Evolutionary conservation across 2,888 invertebrate species (phyloP).

Genomic region (Lasioglossum morio): DNA sequence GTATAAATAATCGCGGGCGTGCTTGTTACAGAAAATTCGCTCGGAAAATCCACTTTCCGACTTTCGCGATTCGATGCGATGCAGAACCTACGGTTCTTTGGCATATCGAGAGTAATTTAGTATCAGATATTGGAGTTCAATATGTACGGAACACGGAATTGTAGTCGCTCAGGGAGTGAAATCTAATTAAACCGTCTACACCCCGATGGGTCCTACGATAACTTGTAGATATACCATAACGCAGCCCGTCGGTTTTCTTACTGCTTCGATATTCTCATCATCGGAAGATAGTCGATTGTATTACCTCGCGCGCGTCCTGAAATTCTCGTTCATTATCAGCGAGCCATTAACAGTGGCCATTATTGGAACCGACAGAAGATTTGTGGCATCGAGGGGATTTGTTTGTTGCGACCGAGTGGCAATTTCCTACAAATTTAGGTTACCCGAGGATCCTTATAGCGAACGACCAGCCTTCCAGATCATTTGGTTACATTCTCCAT

Average conservation of each 20-base stretch:
- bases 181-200: constrained; percentile 66
- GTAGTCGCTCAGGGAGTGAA: constrained; percentile 47
- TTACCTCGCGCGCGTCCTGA: neutral
- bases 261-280: constrained; percentile 26
- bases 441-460: neutral
- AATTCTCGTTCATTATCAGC: neutral
- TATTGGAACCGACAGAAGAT: constrained; percentile 1
- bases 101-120: constrained; percentile 34
- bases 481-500: constrained; percentile 7
- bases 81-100: constrained; percentile 7
- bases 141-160: constrained; percentile 41
- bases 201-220: constrained; percentile 57
- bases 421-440: neutral
- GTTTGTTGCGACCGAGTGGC: neutral
- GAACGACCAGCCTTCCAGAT: neutral
- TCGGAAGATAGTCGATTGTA: constrained; percentile 4
- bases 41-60: neutral
- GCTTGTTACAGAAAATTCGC: neutral
- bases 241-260: constrained; percentile 47
- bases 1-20: neutral
- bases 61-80: constrained; percentile 12
- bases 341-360: neutral
- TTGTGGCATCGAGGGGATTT: constrained; percentile 3
- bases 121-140: constrained; percentile 33
- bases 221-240: constrained; percentile 53